Base-by-base conservation (phyloP, 2,888 invertebrate genomes). In the Andrena flavipes region DNA sequence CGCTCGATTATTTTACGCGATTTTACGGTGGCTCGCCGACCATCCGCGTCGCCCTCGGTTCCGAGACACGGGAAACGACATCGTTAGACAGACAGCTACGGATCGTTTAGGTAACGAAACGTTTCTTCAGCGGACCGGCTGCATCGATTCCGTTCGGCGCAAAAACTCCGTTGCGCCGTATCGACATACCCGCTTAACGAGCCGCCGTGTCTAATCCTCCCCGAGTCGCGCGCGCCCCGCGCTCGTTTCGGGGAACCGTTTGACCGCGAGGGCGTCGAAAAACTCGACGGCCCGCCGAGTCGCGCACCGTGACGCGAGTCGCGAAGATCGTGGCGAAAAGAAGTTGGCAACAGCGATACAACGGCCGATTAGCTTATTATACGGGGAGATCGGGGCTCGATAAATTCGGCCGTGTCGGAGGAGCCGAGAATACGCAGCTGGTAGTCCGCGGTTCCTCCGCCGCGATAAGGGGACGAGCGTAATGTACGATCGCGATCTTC, bases 321-420 rank as follows among this genome's bases (percentile, higher is more conserved):
- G 51, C 54, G 42, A 10, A 35, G 71, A 35, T 75, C 49, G 65
- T 48, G 64, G 68, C 64, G 75, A 67, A 90, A 85, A 89, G 89
- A 89, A 88, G 85, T 85, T 86, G 88, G 79, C 83, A 86, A 81
- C 80, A 84, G 56, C 80, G 82, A 87, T 88, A 91, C 90, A 90
- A 90, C 82, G 88, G 86, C 84, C 91, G 92, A 93, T 93, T 92
- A 92, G 91, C 88, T 92, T 87, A 90, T 91, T 92, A 92, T 90
- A 89, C 88, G 87, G 42, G 42, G 82, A 90, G 93, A 92, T 92
- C 88, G 56, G 10, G 86, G 26, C 26, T 83, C 88, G 92, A 92
- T 92, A 92, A 92, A 90, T 90, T 90, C 85, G 78, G 85, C 87
- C 63, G 64, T 23, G 63, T 51, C 49, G 75, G 33, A 16, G 20